Evolutionary conservation across 2,888 invertebrate genomes (phyloP), one percentile per base, ranked within the genome.

Genomic region (Andricus quercusramuli): DNA sequence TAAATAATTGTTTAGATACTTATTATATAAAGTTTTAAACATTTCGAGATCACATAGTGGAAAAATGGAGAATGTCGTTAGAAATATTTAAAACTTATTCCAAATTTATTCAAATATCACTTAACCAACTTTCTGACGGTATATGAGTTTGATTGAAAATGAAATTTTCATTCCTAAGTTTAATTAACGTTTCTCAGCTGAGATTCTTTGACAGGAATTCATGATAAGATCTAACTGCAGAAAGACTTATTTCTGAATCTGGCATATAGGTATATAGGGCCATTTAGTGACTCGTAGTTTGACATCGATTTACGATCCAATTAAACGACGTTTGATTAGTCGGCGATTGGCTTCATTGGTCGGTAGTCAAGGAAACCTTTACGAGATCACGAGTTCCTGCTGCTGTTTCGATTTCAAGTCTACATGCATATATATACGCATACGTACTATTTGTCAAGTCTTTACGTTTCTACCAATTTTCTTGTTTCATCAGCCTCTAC

Each of bases 271-370:
- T n/a, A 17, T n/a, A 17, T 47, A 67, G 1, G 22, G n/a, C 22
- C 67, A 67, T 67, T 67, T 67, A 41, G 44, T 44, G 25, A 13
- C 22, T 62, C 62, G 25, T 62, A 62, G 9, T 25, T 62, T 62
- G 25, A 68, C 68, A 68, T 68, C 68, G 68, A 68, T 68, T 68
- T 68, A 68, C 68, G 68, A 68, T 68, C 68, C 68, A 68, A 68
- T 68, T 68, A 68, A 68, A 68, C 44, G 68, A 44, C 68, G 68
- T 68, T 68, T 68, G 68, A 68, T 68, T 68, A 68, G 68, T 44
- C 25, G 44, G 68, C 68, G 22, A 68, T 68, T 68, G 44, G 68
- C 68, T 68, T 68, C 44, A 68, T 44, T 44, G 44, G 44, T 25
- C 44, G 68, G 68, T 68, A 68, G 68, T 68, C 68, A 68, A 68